phyloP scores from a whole-genome alignment of 2,888 invertebrate species.

The Nemotelus nigrinus region DNA sequence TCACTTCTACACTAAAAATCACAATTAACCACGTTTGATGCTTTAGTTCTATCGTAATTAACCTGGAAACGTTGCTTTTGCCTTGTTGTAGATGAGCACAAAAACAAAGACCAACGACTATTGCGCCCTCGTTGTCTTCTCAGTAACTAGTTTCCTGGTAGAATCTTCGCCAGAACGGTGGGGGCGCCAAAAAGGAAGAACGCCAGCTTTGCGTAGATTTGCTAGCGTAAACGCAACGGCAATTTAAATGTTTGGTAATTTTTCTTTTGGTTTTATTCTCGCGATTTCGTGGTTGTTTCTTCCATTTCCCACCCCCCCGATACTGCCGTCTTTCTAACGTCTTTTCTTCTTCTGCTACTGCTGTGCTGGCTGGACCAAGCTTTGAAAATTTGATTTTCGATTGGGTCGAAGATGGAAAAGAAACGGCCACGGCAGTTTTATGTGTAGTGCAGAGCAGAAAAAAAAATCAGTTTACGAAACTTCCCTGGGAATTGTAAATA shows the following conservation, averaged over 20 bases:
- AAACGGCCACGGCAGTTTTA: no score
- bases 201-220: neutral
- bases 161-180: neutral
- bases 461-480: neutral
- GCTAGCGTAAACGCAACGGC: neutral
- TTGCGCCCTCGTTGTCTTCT: neutral
- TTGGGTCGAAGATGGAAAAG: neutral
- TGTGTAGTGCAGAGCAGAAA: neutral
- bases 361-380: neutral
- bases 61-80: neutral
- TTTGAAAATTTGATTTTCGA: neutral
- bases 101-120: no score
- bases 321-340: no score
- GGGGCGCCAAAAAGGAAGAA: conserved; percentile 3
- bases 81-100: neutral
- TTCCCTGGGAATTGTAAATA: conserved; percentile 24
- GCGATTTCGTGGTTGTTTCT: neutral
- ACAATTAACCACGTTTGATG: neutral
- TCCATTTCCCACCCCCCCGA: neutral
- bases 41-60: conserved; percentile 14
- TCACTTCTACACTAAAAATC: no score
- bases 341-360: no score
- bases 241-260: neutral
- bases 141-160: neutral
- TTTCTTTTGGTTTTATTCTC: neutral